Evolutionary conservation across 1,140 invertebrate genomes (phyloP), one percentile per base, ranked within the genome.

Genomic region (Musca vetustissima): DNA sequence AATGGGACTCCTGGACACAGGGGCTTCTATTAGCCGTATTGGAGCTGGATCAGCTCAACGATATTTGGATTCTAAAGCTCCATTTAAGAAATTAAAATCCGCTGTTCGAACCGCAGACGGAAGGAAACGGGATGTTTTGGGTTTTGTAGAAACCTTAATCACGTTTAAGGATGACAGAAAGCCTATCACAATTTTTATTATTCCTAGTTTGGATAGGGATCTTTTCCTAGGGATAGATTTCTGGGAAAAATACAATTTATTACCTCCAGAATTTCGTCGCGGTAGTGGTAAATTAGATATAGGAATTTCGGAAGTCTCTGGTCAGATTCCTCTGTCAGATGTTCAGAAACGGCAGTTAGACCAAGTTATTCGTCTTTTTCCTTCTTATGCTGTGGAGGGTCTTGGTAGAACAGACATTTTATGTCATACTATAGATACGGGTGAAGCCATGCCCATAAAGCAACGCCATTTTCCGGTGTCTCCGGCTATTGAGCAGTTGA

Each of bases 401-500:
- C 22, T 66, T 15, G 64, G 64, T 15, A 1, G 32, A 36, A 66
- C 64, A 1, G 19, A 36, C 17, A 1, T 66, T 1, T 13, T 66
- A 11, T 13, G 48, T 17, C 48, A 66, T 22, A 22, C n/a, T 2
- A 50, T 66, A 2, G 64, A 66, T 66, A 19, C 48, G n/a, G 48
- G 36, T n/a, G 17, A n/a, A 14, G 64, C 64, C 2, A 49, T 4
- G 19, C 47, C 43, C 6, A 25, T 66, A 66, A 66, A 28, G 25
- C 64, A 66, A 17, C 14, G 36, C n/a, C 48, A 22, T 21, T 66
- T 48, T 50, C 64, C 64, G 7, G 36, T 66, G 15, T 49, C 43
- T 66, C 64, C 72, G 3, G 66, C 66, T 14, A 69, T 73, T 3
- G 57, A 71, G 67, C 59, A 70, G 25, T 52, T 75, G 17, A 28